These are phyloP conservation scores for Entomyzon cyanotis DNA, from an alignment of 2,113 vertebrate species.

Conservation along the genomic window DNA sequence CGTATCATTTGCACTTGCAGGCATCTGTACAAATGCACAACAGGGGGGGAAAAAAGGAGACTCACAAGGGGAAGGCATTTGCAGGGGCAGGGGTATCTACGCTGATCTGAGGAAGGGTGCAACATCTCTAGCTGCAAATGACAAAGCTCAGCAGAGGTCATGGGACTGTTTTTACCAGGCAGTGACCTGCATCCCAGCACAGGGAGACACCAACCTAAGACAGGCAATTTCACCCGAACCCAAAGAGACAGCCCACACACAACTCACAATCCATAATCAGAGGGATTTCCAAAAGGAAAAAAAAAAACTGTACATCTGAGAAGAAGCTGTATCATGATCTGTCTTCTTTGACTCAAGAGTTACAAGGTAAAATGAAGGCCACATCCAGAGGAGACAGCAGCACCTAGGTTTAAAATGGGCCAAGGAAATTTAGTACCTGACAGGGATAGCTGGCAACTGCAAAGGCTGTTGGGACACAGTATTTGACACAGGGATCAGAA, in stretches of 20 bases:
- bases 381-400: background rate
- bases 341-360: background rate
- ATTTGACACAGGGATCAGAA: background rate
- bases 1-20: background rate
- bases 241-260: background rate
- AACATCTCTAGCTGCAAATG: background rate
- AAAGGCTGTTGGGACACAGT: background rate
- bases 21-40: background rate
- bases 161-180: background rate
- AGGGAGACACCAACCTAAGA: background rate
- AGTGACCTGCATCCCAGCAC: background rate
- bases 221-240: background rate
- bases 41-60: background rate
- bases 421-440: background rate
- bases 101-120: background rate
- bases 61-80: background rate
- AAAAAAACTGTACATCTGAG: background rate
- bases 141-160: background rate
- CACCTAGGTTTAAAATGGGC: background rate
- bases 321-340: background rate
- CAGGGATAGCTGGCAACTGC: background rate
- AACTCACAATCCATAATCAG: background rate
- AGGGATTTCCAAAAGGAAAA: background rate
- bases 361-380: background rate
- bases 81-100: background rate